phyloP scores from a whole-genome alignment of 2,888 invertebrate species.

The Seira ritae region DNA sequence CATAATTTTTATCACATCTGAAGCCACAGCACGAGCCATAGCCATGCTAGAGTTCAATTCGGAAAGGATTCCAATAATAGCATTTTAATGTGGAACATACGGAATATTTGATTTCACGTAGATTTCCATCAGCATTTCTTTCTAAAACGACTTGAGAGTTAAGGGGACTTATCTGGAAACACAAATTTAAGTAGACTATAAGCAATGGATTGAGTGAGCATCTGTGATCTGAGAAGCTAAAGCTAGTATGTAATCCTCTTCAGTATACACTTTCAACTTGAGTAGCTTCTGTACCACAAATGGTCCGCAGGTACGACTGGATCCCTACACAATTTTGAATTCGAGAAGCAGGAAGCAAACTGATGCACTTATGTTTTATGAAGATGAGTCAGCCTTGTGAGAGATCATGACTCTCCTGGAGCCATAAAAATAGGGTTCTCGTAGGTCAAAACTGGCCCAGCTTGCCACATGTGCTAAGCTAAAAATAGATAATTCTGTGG shows the following conservation, averaged over 20 bases:
- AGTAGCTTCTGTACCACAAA: neutral
- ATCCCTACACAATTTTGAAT: neutral
- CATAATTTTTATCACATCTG: constrained; percentile 7
- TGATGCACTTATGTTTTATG: neutral
- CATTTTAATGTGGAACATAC: too few species aligned
- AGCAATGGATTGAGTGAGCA: neutral
- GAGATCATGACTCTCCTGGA: neutral
- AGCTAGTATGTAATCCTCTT: neutral
- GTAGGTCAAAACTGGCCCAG: constrained; percentile 3
- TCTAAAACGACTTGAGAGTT: too few species aligned
- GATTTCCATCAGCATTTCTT: too few species aligned
- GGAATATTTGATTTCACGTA: neutral
- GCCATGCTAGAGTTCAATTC: too few species aligned
- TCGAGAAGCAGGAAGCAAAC: neutral
- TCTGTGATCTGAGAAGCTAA: neutral
- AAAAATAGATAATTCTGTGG: neutral
- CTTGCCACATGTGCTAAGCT: constrained; percentile 19
- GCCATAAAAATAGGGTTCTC: constrained; percentile 14
- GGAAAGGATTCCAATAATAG: neutral
- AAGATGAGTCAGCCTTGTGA: neutral
- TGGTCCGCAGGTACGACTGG: neutral
- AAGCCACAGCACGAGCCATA: constrained; percentile 31
- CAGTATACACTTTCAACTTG: neutral
- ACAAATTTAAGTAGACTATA: too few species aligned
- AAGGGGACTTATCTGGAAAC: too few species aligned